Percentiles rank a stretch among this genome's conserved stretches.
phyloP scores from a whole-genome alignment of 2,888 invertebrate genomes.

The Leucophenga maculata region DNA sequence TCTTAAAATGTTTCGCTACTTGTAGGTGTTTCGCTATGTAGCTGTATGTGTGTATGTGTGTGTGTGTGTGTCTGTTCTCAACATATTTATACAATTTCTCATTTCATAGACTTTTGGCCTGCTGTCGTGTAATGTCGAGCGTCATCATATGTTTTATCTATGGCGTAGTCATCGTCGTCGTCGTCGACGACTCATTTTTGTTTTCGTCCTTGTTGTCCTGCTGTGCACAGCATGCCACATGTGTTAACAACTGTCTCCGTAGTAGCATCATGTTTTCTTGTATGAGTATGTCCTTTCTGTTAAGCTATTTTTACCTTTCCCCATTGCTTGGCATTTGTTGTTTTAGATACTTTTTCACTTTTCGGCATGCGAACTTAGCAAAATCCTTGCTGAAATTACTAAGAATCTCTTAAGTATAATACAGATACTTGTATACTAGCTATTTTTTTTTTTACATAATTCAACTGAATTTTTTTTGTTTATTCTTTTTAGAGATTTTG shows the following conservation, averaged over 20 bases:
- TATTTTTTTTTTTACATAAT: constrained; percentile 14
- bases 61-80: constrained; percentile 33
- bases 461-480: constrained; percentile 25
- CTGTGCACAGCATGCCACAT: constrained; percentile 37
- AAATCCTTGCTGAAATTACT: constrained; percentile 35
- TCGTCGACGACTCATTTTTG: constrained; percentile 3
- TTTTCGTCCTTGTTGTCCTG: constrained; percentile 37
- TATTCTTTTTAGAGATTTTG: neutral
- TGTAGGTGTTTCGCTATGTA: too few relatives aligned
- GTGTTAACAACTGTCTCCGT: constrained; percentile 55
- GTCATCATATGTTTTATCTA: constrained; percentile 27
- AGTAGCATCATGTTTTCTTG: constrained; percentile 39
- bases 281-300: neutral
- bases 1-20: constrained; percentile 56
- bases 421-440: neutral
- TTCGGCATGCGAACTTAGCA: constrained; percentile 22
- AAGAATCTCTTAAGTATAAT: neutral
- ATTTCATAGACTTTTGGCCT: constrained; percentile 53
- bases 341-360: too few relatives aligned
- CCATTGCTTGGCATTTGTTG: too few relatives aligned
- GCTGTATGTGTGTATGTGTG: constrained; percentile 25
- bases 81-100: constrained; percentile 64
- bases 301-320: too few relatives aligned
- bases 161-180: constrained; percentile 39
- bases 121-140: constrained; percentile 9